A percentile compares a stretch with the other conserved stretches of the same genome.
These are phyloP conservation scores for Phyllopteryx taeniolatus DNA, from an alignment of 2,113 vertebrate genomes.

Conservation along the genomic window DNA sequence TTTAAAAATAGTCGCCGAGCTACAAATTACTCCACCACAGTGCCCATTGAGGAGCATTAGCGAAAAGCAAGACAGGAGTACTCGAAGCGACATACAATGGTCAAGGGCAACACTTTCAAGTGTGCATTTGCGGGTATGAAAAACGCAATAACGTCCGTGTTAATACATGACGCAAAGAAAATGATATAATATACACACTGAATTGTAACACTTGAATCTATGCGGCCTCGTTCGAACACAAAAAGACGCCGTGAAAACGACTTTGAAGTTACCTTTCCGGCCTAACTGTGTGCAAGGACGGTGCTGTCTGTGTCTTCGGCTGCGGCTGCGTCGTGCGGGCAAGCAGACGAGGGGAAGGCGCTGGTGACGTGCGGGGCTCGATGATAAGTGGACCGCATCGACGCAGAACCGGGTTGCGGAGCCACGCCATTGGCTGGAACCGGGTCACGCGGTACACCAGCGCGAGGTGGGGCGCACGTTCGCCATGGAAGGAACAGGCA, in stretches of 20 bases:
- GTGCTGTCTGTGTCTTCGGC: constrained; percentile 29
- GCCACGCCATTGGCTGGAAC: constrained; percentile 56
- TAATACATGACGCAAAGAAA: background rate
- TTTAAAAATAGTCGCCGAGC: constrained; percentile 64
- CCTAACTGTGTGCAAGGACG: constrained; percentile 65
- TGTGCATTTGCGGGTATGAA: background rate
- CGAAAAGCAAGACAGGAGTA: background rate
- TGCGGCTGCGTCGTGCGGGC: constrained; percentile 37
- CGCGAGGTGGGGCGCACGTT: constrained; percentile 58
- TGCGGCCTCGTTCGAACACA: background rate
- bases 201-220: background rate
- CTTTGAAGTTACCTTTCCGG: constrained; percentile 58
- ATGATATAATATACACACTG: background rate
- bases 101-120: constrained; percentile 25
- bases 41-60: background rate
- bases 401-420: constrained; percentile 39
- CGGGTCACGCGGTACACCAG: constrained; percentile 33
- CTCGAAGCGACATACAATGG: background rate
- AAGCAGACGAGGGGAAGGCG: constrained; percentile 67
- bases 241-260: background rate
- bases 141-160: background rate
- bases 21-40: constrained; percentile 26
- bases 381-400: constrained; percentile 48
- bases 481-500: constrained; percentile 6
- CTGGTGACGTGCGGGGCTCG: constrained; percentile 23